Base-by-base conservation (phyloP, 1,140 invertebrate genomes). In the Maconellicoccus hirsutus region DNA sequence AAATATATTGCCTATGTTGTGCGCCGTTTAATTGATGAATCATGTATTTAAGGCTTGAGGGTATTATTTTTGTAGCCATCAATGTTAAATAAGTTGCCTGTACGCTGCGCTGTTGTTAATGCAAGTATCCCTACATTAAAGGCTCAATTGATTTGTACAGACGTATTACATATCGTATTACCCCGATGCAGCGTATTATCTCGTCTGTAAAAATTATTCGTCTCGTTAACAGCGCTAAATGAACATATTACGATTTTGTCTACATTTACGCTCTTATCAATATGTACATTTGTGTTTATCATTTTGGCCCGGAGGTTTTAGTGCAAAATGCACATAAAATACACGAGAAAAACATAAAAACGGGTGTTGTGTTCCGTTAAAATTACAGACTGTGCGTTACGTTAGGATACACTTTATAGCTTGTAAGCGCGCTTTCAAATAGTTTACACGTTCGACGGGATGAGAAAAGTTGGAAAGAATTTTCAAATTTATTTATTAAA, bases 331-430 rank as follows among this genome's bases (percentile, higher is more conserved):
- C n/a, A 52, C 42, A 52, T 52, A 52, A 52, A 52, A 52, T 52
- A 52, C 42, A 52, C 42, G 42, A 52, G 42, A 52, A 52, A 52
- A 52, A 52, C 42, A 52, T 52, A 52, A 52, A 52, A 52, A 52
- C n/a, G 42, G 42, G 42, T 52, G 42, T 52, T 52, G 29, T 52
- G 42, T 52, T 52, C 2, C 42, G 42, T 52, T 19, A 19, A 52
- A 52, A 52, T 52, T 52, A 19, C 42, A 19, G n/a, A 52, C 42
- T 52, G 42, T 52, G 6, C 12, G 42, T 52, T 16, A 52, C n/a
- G n/a, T 8, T 52, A 52, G 42, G 42, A 16, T 16, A 52, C 42
- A 52, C 42, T 52, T 52, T 52, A 52, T 52, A 16, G n/a, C 42
- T 52, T 52, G n/a, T 52, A 19, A 52, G 42, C n/a, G 42, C 42